These are phyloP conservation scores for Gallinago nigripennis DNA, from an alignment of 2,797 vertebrate genomes.

Conservation along the genomic window DNA sequence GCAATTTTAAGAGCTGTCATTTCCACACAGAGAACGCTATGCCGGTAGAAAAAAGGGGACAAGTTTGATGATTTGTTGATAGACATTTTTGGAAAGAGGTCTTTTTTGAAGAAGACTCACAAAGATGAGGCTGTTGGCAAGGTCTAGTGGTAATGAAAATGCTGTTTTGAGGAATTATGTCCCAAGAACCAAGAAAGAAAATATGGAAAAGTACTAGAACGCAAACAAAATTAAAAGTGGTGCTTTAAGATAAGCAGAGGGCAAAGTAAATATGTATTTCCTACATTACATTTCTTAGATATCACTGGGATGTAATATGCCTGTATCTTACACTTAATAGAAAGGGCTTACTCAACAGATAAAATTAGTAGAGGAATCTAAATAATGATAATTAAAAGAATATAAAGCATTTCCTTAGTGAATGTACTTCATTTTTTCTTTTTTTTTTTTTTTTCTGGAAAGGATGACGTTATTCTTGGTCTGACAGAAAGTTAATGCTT, in stretches of 20 bases:
- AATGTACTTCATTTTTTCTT: not conserved
- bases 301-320: not conserved
- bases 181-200: not conserved
- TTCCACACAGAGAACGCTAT: not conserved
- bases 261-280: not conserved
- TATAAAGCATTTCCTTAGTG: not conserved
- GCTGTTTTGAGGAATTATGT: not conserved
- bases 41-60: not conserved
- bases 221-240: not conserved
- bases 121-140: not conserved
- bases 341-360: not conserved
- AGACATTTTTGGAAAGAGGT: not conserved
- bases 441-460: not conserved
- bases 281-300: not conserved
- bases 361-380: not conserved
- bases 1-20: not conserved
- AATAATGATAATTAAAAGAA: not conserved
- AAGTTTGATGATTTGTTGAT: not conserved
- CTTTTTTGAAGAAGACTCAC: not conserved
- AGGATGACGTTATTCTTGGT: not conserved
- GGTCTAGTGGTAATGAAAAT: not conserved
- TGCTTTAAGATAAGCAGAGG: not conserved
- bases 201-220: not conserved
- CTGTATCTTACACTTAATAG: not conserved
- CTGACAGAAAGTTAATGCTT: not conserved